Evolutionary conservation across 2,797 vertebrate genomes (phyloP).

Genomic region (Danio choprae): DNA sequence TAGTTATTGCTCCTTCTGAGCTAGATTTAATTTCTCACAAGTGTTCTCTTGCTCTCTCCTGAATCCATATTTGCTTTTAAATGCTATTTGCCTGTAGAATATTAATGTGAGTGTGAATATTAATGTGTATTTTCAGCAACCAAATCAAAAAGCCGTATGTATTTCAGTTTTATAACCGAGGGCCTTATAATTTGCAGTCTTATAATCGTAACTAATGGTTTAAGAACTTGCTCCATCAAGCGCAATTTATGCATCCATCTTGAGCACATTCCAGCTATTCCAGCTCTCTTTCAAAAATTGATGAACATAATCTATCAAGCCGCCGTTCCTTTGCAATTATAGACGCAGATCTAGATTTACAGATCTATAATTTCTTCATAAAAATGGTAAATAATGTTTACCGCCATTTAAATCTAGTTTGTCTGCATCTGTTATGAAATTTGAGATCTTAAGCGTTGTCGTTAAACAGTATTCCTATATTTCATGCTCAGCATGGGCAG

Average conservation of each 20-base stretch:
- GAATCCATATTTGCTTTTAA: constrained; percentile 53
- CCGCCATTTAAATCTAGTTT: constrained; percentile 70
- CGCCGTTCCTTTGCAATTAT: constrained; percentile 54
- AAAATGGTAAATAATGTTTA: constrained; percentile 70
- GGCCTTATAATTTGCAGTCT: constrained; percentile 63
- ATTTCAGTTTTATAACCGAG: constrained; percentile 52
- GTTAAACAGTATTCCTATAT: constrained; percentile 73
- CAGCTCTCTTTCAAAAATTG: constrained; percentile 57
- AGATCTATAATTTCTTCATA: constrained; percentile 59
- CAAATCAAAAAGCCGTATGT: constrained; percentile 49
- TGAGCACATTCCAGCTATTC: constrained; percentile 28
- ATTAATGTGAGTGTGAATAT: constrained; percentile 39
- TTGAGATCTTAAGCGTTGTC: constrained; percentile 70
- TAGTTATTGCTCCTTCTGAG: constrained; percentile 43
- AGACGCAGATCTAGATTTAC: constrained; percentile 44
- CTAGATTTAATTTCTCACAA: constrained; percentile 50
- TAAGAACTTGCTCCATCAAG: constrained; percentile 48
- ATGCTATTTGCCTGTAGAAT: constrained; percentile 48
- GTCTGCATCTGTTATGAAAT: constrained; percentile 59
- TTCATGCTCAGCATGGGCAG: neutral
- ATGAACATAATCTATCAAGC: constrained; percentile 57
- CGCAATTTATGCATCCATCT: constrained; percentile 59
- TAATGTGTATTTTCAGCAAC: constrained; percentile 33
- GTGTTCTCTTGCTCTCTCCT: constrained; percentile 12
- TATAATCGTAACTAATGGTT: constrained; percentile 62